A percentile compares a stretch with the other conserved stretches of the same genome.
Evolutionary conservation across 2,888 invertebrate genomes (phyloP).

Genomic region (Epiblema foenella): DNA sequence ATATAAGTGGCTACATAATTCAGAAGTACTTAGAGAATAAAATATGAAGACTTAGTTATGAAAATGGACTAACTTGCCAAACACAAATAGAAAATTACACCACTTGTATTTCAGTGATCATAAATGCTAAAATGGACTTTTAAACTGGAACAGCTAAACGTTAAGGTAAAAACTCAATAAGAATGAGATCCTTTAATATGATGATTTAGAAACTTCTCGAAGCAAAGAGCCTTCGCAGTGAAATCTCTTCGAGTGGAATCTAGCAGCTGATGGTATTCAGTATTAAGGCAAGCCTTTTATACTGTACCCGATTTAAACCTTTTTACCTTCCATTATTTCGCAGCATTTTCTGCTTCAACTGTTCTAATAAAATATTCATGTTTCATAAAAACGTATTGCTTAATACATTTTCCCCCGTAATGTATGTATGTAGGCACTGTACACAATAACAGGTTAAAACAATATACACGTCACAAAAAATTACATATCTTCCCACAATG

Average conservation of each 20-base stretch:
- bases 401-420: too few species aligned
- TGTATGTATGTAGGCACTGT: too few species aligned
- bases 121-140: neutral
- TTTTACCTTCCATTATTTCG: slow-evolving; percentile 18
- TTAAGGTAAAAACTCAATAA: slow-evolving; percentile 1
- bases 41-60: neutral
- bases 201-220: slow-evolving; percentile 27
- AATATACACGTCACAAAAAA: too few species aligned
- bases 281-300: slow-evolving; percentile 16
- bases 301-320: slow-evolving; percentile 7
- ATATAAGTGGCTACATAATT: slow-evolving; percentile 1
- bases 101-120: neutral
- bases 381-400: neutral
- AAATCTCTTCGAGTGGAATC: slow-evolving; percentile 17
- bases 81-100: neutral
- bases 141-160: neutral
- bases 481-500: too few species aligned
- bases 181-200: neutral
- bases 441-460: too few species aligned
- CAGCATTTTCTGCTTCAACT: slow-evolving; percentile 8
- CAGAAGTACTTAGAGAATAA: neutral
- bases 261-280: slow-evolving; percentile 32
- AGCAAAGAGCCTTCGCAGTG: slow-evolving; percentile 9
- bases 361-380: slow-evolving; percentile 1
- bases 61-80: neutral